phyloP scores from a whole-genome alignment of 2,797 vertebrate genomes.

The Onychomys leucogaster region DNA sequence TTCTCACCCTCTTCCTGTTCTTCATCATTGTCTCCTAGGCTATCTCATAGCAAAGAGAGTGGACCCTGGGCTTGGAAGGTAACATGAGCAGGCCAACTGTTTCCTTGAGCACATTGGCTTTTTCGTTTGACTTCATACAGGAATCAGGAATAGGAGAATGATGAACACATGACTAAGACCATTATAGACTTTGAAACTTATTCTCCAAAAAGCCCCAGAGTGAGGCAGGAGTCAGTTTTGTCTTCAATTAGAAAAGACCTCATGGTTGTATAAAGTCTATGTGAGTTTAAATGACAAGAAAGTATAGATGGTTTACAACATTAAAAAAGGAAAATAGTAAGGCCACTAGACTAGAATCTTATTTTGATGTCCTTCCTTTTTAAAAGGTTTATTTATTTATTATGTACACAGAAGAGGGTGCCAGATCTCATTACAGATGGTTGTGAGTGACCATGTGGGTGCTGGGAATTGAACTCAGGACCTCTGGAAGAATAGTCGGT shows the following conservation, averaged over 20 bases:
- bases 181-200: slow-evolving; percentile 42
- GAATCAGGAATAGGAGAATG: background rate
- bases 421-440: too few species aligned
- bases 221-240: background rate
- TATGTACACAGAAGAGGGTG: too few species aligned
- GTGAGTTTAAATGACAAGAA: slow-evolving; percentile 28
- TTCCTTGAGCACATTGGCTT: slow-evolving; percentile 16
- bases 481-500: too few species aligned
- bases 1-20: background rate
- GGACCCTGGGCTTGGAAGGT: background rate
- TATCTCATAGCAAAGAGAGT: background rate
- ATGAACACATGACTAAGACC: background rate
- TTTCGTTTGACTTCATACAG: slow-evolving; percentile 10
- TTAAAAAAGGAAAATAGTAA: background rate
- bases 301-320: slow-evolving; percentile 2
- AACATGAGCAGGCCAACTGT: background rate
- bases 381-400: too few species aligned
- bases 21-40: background rate
- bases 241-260: slow-evolving; percentile 48
- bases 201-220: background rate
- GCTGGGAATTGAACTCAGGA: too few species aligned
- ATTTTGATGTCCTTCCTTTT: background rate
- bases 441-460: too few species aligned
- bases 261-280: background rate
- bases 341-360: background rate